phyloP scores from a whole-genome alignment of 2,888 invertebrate genomes.

The Hypsopygia costalis region DNA sequence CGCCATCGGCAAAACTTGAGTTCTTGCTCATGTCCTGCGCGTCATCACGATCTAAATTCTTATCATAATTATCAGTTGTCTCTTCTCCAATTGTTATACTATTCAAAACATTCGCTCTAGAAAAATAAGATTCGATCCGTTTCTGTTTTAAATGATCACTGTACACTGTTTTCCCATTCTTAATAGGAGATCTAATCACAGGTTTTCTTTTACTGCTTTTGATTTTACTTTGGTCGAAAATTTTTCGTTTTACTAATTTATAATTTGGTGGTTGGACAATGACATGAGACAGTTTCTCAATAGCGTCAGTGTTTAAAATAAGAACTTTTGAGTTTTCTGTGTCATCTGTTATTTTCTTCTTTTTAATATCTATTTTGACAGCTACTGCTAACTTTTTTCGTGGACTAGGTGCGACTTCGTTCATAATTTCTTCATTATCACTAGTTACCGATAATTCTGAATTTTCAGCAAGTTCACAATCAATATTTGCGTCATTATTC shows the following conservation, averaged over 20 bases:
- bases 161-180: slow-evolving; percentile 39
- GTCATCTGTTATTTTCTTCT: slow-evolving; percentile 47
- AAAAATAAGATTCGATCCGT: slow-evolving; percentile 49
- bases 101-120: slow-evolving; percentile 34
- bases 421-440: slow-evolving; percentile 40
- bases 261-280: slow-evolving; percentile 74
- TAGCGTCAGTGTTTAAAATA: slow-evolving; percentile 72
- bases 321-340: slow-evolving; percentile 64
- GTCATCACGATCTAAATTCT: slow-evolving; percentile 37
- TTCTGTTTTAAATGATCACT: slow-evolving; percentile 47
- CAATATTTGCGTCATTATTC: slow-evolving; percentile 36
- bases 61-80: slow-evolving; percentile 19
- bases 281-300: slow-evolving; percentile 67
- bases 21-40: slow-evolving; percentile 59
- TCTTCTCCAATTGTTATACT: slow-evolving; percentile 13
- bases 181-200: slow-evolving; percentile 22
- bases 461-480: slow-evolving; percentile 49
- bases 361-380: slow-evolving; percentile 69
- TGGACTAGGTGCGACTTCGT: slow-evolving; percentile 26
- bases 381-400: slow-evolving; percentile 35
- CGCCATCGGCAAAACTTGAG: slow-evolving; percentile 43
- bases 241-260: slow-evolving; percentile 63
- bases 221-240: slow-evolving; percentile 44
- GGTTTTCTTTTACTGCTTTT: slow-evolving; percentile 33
- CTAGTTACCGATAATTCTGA: slow-evolving; percentile 34